These are phyloP conservation scores for Pinna nobilis DNA, from an alignment of 1,140 invertebrate genomes.

Conservation along the genomic window DNA sequence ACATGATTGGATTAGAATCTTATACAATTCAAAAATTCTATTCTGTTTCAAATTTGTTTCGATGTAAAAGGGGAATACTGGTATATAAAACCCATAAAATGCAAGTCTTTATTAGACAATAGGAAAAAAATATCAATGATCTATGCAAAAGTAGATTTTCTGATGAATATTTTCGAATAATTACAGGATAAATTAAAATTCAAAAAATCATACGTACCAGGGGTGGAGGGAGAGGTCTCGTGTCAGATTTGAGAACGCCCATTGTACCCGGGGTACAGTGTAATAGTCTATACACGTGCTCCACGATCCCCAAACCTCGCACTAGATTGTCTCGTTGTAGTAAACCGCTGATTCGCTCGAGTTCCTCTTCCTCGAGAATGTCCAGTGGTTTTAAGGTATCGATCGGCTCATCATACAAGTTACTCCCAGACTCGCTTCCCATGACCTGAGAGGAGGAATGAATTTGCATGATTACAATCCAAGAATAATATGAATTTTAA, in stretches of 20 bases:
- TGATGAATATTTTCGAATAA: no score
- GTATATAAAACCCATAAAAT: no score
- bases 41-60: no score
- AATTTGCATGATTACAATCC: no score
- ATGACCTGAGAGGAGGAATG: conserved; percentile 16
- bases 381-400: conserved; percentile 71
- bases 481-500: no score
- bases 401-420: conserved; percentile 54
- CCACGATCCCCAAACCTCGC: conserved; percentile 72
- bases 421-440: conserved; percentile 37
- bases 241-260: conserved; percentile 61
- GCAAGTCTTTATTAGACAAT: no score
- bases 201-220: conserved; percentile 59
- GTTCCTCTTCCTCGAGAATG: conserved; percentile 74
- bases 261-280: conserved; percentile 72
- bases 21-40: no score
- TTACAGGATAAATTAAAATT: no score
- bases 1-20: no score
- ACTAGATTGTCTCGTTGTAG: conserved; percentile 74
- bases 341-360: conserved; percentile 71
- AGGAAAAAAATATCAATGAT: no score
- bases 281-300: conserved; percentile 72
- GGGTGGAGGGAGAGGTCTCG: conserved; percentile 52
- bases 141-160: no score
- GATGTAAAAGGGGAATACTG: no score